Evolutionary conservation across 2,888 invertebrate species (phyloP), one percentile per base, ranked within the genome.

Genomic region (Zele albiditarsus): DNA sequence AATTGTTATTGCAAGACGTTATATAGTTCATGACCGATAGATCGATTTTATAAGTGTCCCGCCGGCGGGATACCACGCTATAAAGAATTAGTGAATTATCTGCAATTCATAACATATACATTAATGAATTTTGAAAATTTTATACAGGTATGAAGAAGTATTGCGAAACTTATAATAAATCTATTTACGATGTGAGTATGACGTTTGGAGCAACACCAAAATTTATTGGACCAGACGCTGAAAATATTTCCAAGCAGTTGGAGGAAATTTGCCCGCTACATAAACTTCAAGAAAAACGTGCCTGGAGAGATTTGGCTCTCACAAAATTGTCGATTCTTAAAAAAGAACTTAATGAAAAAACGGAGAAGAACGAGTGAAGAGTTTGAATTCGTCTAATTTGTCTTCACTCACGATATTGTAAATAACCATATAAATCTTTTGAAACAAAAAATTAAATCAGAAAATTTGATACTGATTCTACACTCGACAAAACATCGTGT

Each of bases 251-350:
- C 79, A 90, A 94, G 33, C 94, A 97, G 85, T 89, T 97, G 66
- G 94, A 94, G 83, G 90, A 91, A 10, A 93, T 94, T 89, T 93
- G 95, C 31, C 95, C 97, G 0, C 79, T 96, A 38, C 93, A 95
- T 28, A 92, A 94, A 82, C 89, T 97, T 71, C 92, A 91, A 71
- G 94, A 94, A 75, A 90, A 96, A 78, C 92, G 97, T 31, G 92
- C 92, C 0, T 97, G 97, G 95, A 92, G 97, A 25, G 97, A 97
- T 85, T 92, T 93, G 42, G 95, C 95, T 79, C 91, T 97, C 25
- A 95, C 95, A 0, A 94, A 95, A 76, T 90, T 97, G 14, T 93
- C 96, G 28, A 90, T 94, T 74, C 90, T 97, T 73, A 97, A 97
- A 88, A 94, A 93, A 80, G 93, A 95, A 84, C 91, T 95, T 89